phyloP scores from a whole-genome alignment of 2,113 vertebrate species.

The Trogon surrucura region DNA sequence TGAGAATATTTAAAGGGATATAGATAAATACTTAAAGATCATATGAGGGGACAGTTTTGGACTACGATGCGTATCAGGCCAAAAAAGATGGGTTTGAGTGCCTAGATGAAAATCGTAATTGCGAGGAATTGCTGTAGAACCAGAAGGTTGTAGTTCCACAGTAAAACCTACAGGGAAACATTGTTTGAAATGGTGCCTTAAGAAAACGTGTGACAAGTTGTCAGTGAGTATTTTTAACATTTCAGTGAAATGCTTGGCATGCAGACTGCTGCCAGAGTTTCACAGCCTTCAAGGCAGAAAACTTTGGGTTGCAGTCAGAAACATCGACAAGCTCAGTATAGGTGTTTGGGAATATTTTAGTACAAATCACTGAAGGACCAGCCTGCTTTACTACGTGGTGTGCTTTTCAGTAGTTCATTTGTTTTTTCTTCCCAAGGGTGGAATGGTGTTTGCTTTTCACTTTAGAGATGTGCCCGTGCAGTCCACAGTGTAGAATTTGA shows the following conservation, averaged over 20 bases:
- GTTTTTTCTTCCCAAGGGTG: not conserved
- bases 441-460: fast-evolving
- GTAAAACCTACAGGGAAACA: not conserved
- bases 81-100: not conserved
- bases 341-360: not conserved
- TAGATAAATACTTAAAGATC: not conserved
- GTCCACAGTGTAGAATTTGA: not conserved
- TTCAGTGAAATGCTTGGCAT: not conserved
- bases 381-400: not conserved
- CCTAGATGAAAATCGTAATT: not conserved
- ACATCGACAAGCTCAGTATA: not conserved
- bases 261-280: not conserved
- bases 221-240: not conserved
- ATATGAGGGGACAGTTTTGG: not conserved
- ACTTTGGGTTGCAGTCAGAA: not conserved
- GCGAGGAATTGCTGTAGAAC: fast-evolving
- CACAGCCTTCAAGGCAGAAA: not conserved
- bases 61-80: not conserved
- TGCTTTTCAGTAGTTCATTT: not conserved
- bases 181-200: not conserved
- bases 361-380: not conserved
- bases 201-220: not conserved
- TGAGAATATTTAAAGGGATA: not conserved
- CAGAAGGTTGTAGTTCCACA: not conserved
- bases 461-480: not conserved